Conservation (phyloP, 2,113 vertebrate species). For the Alosa alosa region DNA sequence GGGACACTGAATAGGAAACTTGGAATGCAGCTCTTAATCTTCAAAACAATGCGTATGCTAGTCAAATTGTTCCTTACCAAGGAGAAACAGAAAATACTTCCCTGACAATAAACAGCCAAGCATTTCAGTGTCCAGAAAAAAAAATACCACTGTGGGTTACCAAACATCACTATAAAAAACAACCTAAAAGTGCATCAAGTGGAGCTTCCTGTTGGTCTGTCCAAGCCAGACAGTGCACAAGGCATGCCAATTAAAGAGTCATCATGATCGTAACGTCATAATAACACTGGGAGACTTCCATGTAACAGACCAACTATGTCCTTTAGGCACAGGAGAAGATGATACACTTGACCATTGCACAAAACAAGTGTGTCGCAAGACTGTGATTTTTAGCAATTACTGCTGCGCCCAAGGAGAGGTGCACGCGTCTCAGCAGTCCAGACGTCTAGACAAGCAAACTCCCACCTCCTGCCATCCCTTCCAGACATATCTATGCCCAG, state of each 20-base stretch:
- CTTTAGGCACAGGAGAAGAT: background rate
- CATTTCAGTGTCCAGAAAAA: background rate
- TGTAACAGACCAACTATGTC: background rate
- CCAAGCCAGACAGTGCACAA: background rate
- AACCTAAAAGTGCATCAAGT: slow-evolving; percentile 2
- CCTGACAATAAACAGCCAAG: background rate
- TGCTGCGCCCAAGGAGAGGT: background rate
- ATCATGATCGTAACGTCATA: background rate
- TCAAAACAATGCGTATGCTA: background rate
- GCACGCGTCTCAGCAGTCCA: background rate
- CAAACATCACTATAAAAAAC: slow-evolving; percentile 3
- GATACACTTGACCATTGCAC: background rate
- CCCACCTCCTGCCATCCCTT: background rate
- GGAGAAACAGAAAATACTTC: background rate
- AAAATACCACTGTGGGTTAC: slow-evolving; percentile 24
- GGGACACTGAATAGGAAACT: background rate
- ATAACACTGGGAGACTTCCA: background rate
- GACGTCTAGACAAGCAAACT: slow-evolving; percentile 10
- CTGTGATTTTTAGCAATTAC: slow-evolving; percentile 7
- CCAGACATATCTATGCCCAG: background rate
- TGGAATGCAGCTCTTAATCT: slow-evolving; percentile 7
- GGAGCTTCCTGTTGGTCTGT: background rate
- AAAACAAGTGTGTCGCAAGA: background rate
- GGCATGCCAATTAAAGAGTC: background rate
- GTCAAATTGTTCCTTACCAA: background rate